These are phyloP conservation scores for Agelas oroides DNA, from an alignment of 37 sponge, comb jelly and placozoan species.

Conservation along the genomic window DNA sequence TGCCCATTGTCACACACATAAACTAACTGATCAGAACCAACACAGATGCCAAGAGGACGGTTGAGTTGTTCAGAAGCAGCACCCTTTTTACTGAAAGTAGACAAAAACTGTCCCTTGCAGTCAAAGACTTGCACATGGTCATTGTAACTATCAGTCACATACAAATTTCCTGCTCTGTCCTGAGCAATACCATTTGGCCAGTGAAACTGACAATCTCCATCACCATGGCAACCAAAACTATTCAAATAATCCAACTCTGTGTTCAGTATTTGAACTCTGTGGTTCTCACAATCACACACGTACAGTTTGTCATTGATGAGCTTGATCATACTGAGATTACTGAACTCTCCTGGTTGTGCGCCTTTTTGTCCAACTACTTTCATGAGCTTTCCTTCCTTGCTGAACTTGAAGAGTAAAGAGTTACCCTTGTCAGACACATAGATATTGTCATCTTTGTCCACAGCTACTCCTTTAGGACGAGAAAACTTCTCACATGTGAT, in stretches of 20 bases:
- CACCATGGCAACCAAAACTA: not conserved
- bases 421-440: conserved; percentile 9
- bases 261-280: not conserved
- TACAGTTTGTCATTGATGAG: not conserved
- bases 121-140: not conserved
- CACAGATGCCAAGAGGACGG: not conserved
- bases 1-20: not conserved
- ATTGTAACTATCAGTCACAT: conserved; percentile 20
- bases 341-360: not conserved
- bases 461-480: conserved; percentile 1
- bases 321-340: not conserved
- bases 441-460: conserved; percentile 12
- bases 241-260: not conserved
- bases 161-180: conserved; percentile 18
- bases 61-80: not conserved
- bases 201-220: not conserved
- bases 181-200: not conserved
- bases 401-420: not conserved
- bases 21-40: not conserved
- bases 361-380: not conserved
- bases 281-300: not conserved
- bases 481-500: not conserved
- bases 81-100: not conserved
- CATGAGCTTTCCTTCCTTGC: not conserved
- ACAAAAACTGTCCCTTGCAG: conserved; percentile 1